Evolutionary conservation across 2,113 vertebrate genomes (phyloP).

Genomic region (Crotophaga sulcirostris): DNA sequence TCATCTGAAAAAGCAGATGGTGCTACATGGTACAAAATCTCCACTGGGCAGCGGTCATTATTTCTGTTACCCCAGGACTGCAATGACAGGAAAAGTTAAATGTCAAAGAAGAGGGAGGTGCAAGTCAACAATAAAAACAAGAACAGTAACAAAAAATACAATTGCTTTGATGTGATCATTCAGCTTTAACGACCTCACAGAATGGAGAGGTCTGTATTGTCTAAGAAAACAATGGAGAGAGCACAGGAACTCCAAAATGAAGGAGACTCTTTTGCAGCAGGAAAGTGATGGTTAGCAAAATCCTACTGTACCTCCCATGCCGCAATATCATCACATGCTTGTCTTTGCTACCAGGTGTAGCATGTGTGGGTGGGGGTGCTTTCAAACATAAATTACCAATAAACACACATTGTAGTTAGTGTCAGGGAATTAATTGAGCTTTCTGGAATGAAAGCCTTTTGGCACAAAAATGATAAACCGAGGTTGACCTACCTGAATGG

Average conservation of each 20-base stretch:
- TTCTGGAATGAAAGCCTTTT: constrained; percentile 13
- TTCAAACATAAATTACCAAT: constrained; percentile 37
- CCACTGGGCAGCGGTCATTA: neutral
- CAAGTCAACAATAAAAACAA: neutral
- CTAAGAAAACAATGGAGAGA: neutral
- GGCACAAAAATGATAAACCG: constrained; percentile 7
- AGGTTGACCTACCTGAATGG: constrained; percentile 87
- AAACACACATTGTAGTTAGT: neutral
- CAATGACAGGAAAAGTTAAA: neutral
- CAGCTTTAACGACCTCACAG: neutral
- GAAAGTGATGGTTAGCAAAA: neutral
- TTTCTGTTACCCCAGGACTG: neutral
- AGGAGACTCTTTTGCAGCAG: neutral
- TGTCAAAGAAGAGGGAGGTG: neutral
- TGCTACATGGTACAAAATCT: neutral
- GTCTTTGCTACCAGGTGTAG: constrained; percentile 2
- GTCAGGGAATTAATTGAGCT: constrained; percentile 45
- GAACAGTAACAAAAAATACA: neutral
- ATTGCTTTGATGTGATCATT: neutral
- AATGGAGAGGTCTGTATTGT: neutral
- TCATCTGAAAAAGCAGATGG: neutral
- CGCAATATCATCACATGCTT: neutral
- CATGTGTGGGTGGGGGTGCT: neutral
- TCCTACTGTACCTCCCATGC: neutral
- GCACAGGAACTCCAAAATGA: neutral